These are phyloP conservation scores for Paragorgia papillata DNA, from an alignment of 92 coral and sea anemone species.

Conservation along the genomic window DNA sequence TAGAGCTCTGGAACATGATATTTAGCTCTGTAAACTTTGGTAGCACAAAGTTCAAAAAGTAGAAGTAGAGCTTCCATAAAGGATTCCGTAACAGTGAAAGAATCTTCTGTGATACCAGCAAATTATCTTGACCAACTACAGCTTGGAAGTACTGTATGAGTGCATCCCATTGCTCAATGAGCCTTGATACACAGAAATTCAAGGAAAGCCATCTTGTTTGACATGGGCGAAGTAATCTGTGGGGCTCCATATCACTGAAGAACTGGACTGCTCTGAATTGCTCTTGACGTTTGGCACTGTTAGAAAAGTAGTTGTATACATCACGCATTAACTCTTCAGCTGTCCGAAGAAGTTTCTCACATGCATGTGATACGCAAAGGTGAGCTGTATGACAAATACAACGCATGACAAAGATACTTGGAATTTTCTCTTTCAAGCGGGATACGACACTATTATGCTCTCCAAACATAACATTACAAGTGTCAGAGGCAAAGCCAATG, in stretches of 20 bases:
- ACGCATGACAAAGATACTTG: conserved; percentile 23
- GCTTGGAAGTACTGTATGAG: conserved; percentile 29
- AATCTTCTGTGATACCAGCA: conserved; percentile 18
- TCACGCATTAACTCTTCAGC: neutral
- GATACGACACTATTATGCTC: conserved; percentile 22
- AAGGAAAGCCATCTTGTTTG: conserved; percentile 41
- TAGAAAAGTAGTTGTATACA: conserved; percentile 19
- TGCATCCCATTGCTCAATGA: conserved; percentile 42
- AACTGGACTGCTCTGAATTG: conserved; percentile 7
- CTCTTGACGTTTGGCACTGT: conserved; percentile 21
- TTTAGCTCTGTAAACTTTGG: conserved; percentile 35
- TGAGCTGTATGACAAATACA: conserved; percentile 32
- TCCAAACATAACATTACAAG: conserved; percentile 33
- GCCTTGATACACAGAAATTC: conserved; percentile 14
- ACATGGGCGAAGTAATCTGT: conserved; percentile 32
- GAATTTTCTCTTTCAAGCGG: conserved; percentile 28
- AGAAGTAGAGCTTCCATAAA: conserved; percentile 30
- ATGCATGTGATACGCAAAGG: conserved; percentile 35
- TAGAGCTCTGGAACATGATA: conserved; percentile 35
- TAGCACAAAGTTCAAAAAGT: conserved; percentile 36
- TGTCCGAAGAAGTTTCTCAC: conserved; percentile 32
- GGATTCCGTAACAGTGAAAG: conserved; percentile 33
- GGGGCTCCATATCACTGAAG: conserved; percentile 20
- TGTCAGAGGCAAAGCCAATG: conserved; percentile 35
- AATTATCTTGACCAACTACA: conserved; percentile 24